Percentiles rank a stretch among this genome's conserved stretches.
Conservation (phyloP, 2,888 invertebrate species). For the Metopia argyrocephala region DNA sequence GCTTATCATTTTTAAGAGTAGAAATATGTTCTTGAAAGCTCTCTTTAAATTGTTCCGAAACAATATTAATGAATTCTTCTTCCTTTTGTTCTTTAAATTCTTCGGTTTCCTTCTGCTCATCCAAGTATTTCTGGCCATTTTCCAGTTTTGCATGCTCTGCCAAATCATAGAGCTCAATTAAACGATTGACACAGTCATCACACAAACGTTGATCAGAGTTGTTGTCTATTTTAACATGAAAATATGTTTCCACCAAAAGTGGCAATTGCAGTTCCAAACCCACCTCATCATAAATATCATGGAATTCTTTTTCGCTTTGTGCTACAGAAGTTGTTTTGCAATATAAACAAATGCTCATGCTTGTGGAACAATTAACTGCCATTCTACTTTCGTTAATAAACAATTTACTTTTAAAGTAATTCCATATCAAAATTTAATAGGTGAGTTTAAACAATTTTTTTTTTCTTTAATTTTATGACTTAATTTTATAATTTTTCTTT, state of each 20-base stretch:
- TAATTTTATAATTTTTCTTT: background rate
- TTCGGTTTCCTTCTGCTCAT: background rate
- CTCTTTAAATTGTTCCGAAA: too few species aligned
- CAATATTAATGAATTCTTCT: too few species aligned
- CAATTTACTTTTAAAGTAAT: background rate
- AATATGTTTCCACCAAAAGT: slow-evolving; percentile 69
- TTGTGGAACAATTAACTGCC: slow-evolving; percentile 46
- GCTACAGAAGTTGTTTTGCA: slow-evolving; percentile 23
- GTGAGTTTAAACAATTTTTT: background rate
- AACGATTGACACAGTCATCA: slow-evolving; percentile 70
- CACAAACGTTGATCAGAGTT: slow-evolving; percentile 69
- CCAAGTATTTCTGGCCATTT: background rate
- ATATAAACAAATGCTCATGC: slow-evolving; percentile 54
- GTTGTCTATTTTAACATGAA: slow-evolving; percentile 66
- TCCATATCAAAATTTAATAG: background rate
- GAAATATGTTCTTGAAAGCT: too few species aligned
- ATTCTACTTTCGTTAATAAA: slow-evolving; percentile 7
- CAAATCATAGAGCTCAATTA: slow-evolving; percentile 73
- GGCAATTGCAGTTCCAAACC: slow-evolving; percentile 73
- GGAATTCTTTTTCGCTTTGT: slow-evolving; percentile 64
- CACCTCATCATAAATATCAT: slow-evolving; percentile 74
- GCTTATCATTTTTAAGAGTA: too few species aligned
- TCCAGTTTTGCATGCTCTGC: slow-evolving; percentile 68
- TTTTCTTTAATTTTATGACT: too few species aligned
- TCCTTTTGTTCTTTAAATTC: too few species aligned